Evolutionary conservation across 2,888 invertebrate genomes (phyloP).

Genomic region (Cryptocephalus primarius): DNA sequence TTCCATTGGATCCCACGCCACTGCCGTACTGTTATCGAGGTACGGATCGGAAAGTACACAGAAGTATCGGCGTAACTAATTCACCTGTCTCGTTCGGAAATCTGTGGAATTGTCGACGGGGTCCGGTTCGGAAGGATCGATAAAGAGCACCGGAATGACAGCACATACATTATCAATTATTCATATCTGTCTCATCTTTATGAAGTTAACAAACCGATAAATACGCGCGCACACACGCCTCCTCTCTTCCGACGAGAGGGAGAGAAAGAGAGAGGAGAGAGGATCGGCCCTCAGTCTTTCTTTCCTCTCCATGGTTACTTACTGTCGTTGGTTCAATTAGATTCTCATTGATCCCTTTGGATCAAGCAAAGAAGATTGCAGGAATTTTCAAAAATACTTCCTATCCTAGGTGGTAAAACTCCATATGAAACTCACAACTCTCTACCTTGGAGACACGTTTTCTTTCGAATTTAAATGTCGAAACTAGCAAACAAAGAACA

Average conservation of each 20-base stretch:
- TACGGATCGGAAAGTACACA: conserved; percentile 4
- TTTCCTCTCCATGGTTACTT: no score
- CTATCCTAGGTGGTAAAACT: no score
- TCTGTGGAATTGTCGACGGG: conserved; percentile 8
- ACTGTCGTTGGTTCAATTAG: no score
- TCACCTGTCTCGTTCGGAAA: conserved; percentile 4
- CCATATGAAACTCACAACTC: no score
- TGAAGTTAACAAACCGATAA: conserved; percentile 10
- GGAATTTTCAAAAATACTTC: no score
- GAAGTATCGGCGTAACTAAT: conserved; percentile 9
- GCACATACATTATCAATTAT: conserved; percentile 15
- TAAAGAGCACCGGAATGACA: conserved; percentile 12
- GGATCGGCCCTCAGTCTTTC: no score
- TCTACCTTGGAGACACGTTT: no score
- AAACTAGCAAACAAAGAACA: no score
- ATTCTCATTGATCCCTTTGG: no score
- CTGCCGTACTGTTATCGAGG: conserved; percentile 3
- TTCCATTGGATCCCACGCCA: conserved; percentile 2
- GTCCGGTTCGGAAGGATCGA: neutral
- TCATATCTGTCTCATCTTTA: conserved; percentile 12
- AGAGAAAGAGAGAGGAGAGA: no score
- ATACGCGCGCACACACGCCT: conserved; percentile 9
- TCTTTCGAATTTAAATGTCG: no score
- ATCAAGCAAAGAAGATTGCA: no score
- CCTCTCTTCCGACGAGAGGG: neutral